Conservation (phyloP, 2,888 invertebrate genomes). For the Malthinus seriepunctatus region DNA sequence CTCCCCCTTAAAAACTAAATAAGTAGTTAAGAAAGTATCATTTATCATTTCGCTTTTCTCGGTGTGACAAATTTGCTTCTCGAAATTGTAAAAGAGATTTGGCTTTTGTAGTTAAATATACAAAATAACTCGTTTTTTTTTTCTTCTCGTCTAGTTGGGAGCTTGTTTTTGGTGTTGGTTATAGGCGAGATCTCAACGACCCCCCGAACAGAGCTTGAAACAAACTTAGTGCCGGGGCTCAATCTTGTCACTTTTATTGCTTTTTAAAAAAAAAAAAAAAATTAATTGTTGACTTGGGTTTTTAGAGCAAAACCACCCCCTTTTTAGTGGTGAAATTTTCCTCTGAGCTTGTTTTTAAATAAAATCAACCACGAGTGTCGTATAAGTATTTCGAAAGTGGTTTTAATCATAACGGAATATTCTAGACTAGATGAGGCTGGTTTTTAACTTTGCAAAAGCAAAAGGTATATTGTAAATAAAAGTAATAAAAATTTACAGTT, state of each 20-base stretch:
- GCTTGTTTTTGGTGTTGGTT: conserved; percentile 14
- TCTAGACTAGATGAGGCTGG: neutral
- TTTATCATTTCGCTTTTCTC: conserved; percentile 12
- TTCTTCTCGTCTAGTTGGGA: conserved; percentile 1
- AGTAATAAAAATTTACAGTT: neutral
- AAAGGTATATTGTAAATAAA: neutral
- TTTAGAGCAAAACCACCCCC: conserved; percentile 17
- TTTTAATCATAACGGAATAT: neutral
- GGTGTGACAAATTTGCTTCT: conserved; percentile 28
- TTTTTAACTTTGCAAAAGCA: neutral
- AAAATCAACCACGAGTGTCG: neutral
- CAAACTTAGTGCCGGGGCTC: conserved; percentile 18
- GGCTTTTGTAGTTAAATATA: conserved; percentile 12
- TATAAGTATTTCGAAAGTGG: no score
- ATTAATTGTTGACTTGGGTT: conserved; percentile 31
- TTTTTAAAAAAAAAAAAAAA: conserved; percentile 21
- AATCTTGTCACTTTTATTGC: conserved; percentile 37
- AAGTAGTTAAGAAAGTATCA: conserved; percentile 10
- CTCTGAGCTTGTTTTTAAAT: neutral
- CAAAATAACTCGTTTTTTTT: conserved; percentile 28
- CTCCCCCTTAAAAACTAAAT: neutral
- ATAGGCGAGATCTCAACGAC: conserved; percentile 19
- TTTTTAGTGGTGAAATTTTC: no score
- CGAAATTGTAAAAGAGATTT: conserved; percentile 21
- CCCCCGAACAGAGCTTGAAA: conserved; percentile 14